phyloP scores from a whole-genome alignment of 2,113 vertebrate genomes.

The Mohoua ochrocephala region DNA sequence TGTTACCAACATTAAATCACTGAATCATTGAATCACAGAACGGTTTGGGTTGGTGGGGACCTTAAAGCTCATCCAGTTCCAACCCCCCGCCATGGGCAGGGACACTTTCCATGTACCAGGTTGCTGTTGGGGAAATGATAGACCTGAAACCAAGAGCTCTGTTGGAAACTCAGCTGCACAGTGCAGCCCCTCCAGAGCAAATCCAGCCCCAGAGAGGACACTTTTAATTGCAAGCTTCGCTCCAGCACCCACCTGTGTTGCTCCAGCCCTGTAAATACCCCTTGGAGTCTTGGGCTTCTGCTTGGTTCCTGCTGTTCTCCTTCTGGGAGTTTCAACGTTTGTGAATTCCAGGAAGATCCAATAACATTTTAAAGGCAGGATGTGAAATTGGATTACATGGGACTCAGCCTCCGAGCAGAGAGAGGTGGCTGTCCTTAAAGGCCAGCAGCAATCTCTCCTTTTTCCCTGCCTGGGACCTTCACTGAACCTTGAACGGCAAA shows the following conservation, averaged over 20 bases:
- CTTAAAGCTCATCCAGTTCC: not conserved
- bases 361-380: conserved; percentile 5
- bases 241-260: not conserved
- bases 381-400: conserved; percentile 50
- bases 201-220: not conserved
- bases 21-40: not conserved
- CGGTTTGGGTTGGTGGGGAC: not conserved
- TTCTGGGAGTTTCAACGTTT: not conserved
- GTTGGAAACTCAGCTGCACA: not conserved
- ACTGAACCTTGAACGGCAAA: conserved; percentile 9
- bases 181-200: not conserved
- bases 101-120: not conserved
- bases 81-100: not conserved
- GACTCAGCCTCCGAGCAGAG: not conserved
- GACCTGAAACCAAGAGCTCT: not conserved
- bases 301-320: not conserved
- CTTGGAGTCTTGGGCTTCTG: not conserved
- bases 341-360: conserved; percentile 29
- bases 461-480: not conserved
- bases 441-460: not conserved
- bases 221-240: not conserved
- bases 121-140: rapidly evolving
- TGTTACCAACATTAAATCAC: not conserved
- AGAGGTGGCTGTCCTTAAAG: not conserved
- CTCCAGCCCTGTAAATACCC: not conserved